Evolutionary conservation across 2,797 vertebrate species (phyloP).

Genomic region (Rhadinocentrus ornatus): DNA sequence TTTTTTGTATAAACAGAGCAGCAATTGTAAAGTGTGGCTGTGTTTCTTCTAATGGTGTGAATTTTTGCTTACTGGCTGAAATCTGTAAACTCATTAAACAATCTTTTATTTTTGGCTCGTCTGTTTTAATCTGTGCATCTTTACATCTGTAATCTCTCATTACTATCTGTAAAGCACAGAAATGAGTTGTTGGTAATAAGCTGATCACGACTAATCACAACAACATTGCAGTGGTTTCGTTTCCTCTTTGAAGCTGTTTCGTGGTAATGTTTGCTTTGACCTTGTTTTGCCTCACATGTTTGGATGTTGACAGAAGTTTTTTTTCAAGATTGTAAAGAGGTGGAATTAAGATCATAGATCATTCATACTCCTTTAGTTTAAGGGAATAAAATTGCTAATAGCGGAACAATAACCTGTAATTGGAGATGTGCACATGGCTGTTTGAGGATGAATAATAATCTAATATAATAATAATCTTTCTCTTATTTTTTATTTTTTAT

Average conservation of each 20-base stretch:
- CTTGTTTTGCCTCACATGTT: background rate
- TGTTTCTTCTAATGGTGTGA: constrained; percentile 25
- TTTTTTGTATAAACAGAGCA: constrained; percentile 52
- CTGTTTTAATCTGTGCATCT: constrained; percentile 10
- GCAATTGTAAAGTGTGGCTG: constrained; percentile 30
- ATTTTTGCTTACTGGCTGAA: constrained; percentile 9
- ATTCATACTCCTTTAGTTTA: constrained; percentile 17
- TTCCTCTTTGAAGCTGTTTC: constrained; percentile 22
- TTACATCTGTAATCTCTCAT: background rate
- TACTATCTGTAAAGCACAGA: background rate
- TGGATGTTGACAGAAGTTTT: background rate
- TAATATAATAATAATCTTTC: no score
- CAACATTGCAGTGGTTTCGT: constrained; percentile 15
- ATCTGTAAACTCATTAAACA: constrained; percentile 59
- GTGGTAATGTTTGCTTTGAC: background rate
- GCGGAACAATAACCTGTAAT: constrained; percentile 28
- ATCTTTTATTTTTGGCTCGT: constrained; percentile 55
- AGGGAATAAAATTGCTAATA: constrained; percentile 42
- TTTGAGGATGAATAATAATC: constrained; percentile 12
- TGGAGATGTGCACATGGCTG: constrained; percentile 9
- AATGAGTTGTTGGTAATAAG: constrained; percentile 17
- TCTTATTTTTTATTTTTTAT: no score
- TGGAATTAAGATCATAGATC: constrained; percentile 4
- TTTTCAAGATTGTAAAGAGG: background rate
- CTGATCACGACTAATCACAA: background rate